Evolutionary conservation across 1,140 invertebrate genomes (phyloP), one percentile per base, ranked within the genome.

Genomic region (Cyrtorhinus lividipennis): DNA sequence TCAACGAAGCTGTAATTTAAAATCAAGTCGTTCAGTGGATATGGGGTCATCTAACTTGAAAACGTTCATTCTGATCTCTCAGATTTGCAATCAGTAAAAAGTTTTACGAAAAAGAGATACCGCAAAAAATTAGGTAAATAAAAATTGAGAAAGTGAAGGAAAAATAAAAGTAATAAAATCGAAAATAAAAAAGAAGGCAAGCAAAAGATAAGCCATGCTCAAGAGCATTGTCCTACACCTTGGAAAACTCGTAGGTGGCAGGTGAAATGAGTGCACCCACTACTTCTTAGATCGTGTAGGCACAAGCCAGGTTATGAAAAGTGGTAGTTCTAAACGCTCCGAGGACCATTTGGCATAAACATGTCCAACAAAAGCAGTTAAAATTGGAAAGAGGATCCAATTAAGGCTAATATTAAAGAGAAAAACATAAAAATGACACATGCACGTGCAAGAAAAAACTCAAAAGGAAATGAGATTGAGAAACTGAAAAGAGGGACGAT

Each of bases 131-230:
- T 8, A 38, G 30, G 30, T 5, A 38, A 15, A 38, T 8, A 38
- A 15, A 38, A 15, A 8, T 38, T 38, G 30, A 8, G 59, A 57
- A 63, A 46, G 38, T 25, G 22, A 63, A 63, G 59, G 63, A 56
- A 46, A 61, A 63, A 57, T 18, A 63, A 46, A 64, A 18, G 60
- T 27, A 56, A 63, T 2, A 26, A 60, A 60, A 13, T 60, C 24
- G 15, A 38, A 38, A 38, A 38, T 15, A 65, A 57, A 65, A 38
- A 64, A 61, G 45, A 64, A 56, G 30, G 62, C 64, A 65, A 65
- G 64, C 64, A 65, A 61, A 46, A 59, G 56, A 61, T 46, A 65
- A 65, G 64, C 64, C 64, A 65, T 65, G 64, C 64, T 62, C 20
- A 64, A 64, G 63, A 61, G 15, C n/a, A 5, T 2, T 8, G 24